Conservation (phyloP, 2,888 invertebrate species). For the Elaeidobius kamerunicus region DNA sequence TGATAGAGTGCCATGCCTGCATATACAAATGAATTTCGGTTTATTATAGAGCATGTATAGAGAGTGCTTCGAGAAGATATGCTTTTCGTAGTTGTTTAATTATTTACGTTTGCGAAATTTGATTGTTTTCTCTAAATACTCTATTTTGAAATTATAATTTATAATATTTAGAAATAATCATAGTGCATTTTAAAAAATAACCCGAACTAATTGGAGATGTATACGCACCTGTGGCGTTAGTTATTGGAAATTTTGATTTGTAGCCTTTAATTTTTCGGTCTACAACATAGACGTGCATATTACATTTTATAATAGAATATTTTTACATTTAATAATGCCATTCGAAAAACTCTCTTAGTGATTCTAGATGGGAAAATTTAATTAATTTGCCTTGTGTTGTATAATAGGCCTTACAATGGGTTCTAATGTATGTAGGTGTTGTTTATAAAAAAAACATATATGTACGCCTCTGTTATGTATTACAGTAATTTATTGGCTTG, state of each 20-base stretch:
- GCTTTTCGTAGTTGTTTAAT: too few relatives aligned
- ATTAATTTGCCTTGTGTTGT: too few relatives aligned
- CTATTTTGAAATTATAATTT: too few relatives aligned
- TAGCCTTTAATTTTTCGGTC: conserved; percentile 9
- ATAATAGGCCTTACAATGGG: too few relatives aligned
- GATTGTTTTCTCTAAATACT: too few relatives aligned
- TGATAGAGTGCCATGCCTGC: conserved; percentile 3
- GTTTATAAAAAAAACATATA: not conserved
- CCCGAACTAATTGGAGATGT: conserved; percentile 37
- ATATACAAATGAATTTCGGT: conserved; percentile 14
- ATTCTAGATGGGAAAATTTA: too few relatives aligned
- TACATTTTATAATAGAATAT: not conserved
- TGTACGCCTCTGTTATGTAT: conserved; percentile 14
- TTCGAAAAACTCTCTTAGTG: too few relatives aligned
- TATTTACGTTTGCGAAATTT: too few relatives aligned
- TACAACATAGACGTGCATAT: conserved; percentile 6
- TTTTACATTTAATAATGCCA: not conserved
- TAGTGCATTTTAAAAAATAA: conserved; percentile 34
- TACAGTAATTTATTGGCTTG: conserved; percentile 22
- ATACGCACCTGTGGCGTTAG: conserved; percentile 20
- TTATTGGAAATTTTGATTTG: conserved; percentile 29
- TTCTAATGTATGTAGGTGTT: too few relatives aligned
- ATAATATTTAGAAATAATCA: too few relatives aligned
- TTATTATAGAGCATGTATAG: conserved; percentile 13
- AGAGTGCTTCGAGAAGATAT: conserved; percentile 8